Base-by-base conservation (phyloP, 2,113 vertebrate genomes). In the Rhinichthys klamathensis region DNA sequence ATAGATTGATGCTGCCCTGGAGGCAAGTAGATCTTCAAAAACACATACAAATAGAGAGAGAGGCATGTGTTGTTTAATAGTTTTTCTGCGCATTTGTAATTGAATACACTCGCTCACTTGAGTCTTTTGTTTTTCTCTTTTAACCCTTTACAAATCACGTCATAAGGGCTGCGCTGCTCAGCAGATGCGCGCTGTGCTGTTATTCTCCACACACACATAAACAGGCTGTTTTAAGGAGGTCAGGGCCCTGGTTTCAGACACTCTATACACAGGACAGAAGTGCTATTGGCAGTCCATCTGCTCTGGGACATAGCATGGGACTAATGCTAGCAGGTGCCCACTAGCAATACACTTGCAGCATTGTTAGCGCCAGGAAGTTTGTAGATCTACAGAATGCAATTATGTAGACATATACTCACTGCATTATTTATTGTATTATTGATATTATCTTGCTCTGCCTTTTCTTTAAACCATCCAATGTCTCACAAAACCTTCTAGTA, bases 311-410 rank as follows among this genome's bases (percentile, higher is more conserved):
- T 27, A 58, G 44, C n/a, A 72, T 80, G n/a, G 15, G 85, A 61
- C 81, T 80, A 72, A 83, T 85, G 73, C 65, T 11, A 80, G 60
- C 88, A 80, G 83, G 80, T 87, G 86, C 82, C 76, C 79, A 41
- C 41, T 75, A 63, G 30, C 77, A 56, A 73, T 72, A 82, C 85
- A 85, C 85, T 75, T 85, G 74, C 78, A 73, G 61, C 32, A 75
- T 87, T 84, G 49, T 49, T 51, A n/a, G 81, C 61, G 23, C 16
- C 58, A 79, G 76, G 18, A 65, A 70, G 27, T 49, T 67, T 81
- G 54, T 44, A n/a, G 23, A 78, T 78, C 10, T 78, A 23, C 56
- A 63, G n/a, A 61, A 80, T 80, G 58, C 77, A 61, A 41, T 80
- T 61, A 79, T 61, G 30, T 44, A 2, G 32, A 46, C 70, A 2